These are phyloP conservation scores for Clitarchus hookeri DNA, from an alignment of 2,888 invertebrate species.

Conservation along the genomic window DNA sequence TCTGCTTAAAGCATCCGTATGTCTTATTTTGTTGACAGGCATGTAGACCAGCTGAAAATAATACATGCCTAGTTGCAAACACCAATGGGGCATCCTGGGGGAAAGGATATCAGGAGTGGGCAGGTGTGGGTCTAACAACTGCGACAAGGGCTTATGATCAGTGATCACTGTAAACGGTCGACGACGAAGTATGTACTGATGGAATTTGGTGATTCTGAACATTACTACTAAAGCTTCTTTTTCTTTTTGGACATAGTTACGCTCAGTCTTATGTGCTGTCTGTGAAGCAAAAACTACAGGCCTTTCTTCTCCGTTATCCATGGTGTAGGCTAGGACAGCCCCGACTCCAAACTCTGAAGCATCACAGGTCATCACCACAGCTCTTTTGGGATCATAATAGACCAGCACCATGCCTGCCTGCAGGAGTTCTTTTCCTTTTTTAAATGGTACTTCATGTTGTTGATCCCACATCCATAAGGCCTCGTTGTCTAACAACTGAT, in stretches of 20 bases:
- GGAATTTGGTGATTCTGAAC: background rate
- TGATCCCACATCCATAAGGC: background rate
- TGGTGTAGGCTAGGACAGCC: background rate
- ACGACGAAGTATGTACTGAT: background rate
- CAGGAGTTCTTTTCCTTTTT: background rate
- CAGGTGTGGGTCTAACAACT: conserved; percentile 26
- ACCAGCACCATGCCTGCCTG: conserved; percentile 8
- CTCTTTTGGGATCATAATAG: background rate
- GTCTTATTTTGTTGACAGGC: too few relatives aligned
- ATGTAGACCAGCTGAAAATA: conserved; percentile 20
- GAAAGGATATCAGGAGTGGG: conserved; percentile 29
- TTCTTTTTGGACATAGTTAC: background rate
- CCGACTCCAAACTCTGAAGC: background rate
- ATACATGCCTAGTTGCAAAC: conserved; percentile 32
- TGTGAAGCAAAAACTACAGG: background rate
- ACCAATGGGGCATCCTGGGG: conserved; percentile 31
- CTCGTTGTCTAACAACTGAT: conserved; percentile 24
- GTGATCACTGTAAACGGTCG: background rate
- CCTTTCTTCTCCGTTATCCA: background rate
- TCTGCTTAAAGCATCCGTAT: too few relatives aligned
- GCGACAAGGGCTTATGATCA: conserved; percentile 35
- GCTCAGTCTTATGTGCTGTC: background rate
- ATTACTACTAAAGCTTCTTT: background rate
- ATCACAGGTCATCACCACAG: background rate
- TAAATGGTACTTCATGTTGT: background rate